Percentiles rank a stretch among this genome's conserved stretches.
Evolutionary conservation across 1,140 invertebrate genomes (phyloP).

Genomic region (Trachymyrmex cornetzi): DNA sequence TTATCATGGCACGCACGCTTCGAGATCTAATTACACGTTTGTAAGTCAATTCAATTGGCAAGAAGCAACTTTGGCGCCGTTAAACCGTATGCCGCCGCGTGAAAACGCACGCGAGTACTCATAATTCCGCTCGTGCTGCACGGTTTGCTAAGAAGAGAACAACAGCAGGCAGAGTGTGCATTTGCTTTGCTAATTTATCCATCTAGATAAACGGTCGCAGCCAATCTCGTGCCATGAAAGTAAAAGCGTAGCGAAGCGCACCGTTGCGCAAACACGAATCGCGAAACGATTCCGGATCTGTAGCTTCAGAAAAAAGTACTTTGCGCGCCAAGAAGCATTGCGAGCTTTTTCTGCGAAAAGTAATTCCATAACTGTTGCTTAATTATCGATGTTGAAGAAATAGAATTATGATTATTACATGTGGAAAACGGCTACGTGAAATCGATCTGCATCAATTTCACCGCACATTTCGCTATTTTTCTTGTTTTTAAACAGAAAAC

Average conservation of each 20-base stretch:
- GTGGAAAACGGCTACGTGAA: background rate
- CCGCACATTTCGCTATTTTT: background rate
- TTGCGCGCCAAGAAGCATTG: background rate
- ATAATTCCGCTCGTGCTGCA: conserved; percentile 64
- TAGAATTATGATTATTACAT: background rate
- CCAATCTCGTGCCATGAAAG: conserved; percentile 72
- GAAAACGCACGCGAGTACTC: conserved; percentile 55
- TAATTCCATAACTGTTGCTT: conserved; percentile 21
- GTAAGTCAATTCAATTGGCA: conserved; percentile 48
- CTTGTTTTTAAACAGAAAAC: background rate
- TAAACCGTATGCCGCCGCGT: conserved; percentile 32
- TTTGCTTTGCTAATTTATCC: conserved; percentile 78
- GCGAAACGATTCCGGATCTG: conserved; percentile 50
- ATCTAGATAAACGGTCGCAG: conserved; percentile 63
- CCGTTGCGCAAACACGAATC: conserved; percentile 68
- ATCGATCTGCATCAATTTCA: background rate
- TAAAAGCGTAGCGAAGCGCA: conserved; percentile 76
- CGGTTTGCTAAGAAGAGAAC: conserved; percentile 53
- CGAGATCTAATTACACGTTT: conserved; percentile 28
- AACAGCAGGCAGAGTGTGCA: conserved; percentile 47
- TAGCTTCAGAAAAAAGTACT: background rate
- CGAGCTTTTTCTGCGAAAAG: conserved; percentile 4
- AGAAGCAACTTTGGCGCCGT: conserved; percentile 46
- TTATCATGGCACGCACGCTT: conserved; percentile 9
- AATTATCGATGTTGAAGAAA: background rate